Percentiles rank a stretch among this genome's conserved stretches.
Conservation (phyloP, 2,113 vertebrate genomes). For the Zosterops hypoxanthus region DNA sequence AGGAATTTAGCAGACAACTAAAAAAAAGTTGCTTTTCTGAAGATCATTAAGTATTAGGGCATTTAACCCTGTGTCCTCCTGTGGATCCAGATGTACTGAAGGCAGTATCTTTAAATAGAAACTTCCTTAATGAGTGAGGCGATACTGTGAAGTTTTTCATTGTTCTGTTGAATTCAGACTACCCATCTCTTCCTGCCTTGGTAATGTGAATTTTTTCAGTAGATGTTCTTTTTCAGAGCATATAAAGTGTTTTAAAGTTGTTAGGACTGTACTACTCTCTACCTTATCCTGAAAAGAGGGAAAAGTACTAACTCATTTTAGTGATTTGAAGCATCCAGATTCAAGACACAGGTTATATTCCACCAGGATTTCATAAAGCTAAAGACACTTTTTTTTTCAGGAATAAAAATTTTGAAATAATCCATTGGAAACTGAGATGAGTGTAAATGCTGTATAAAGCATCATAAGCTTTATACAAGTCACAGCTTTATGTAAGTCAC, state of each 20-base stretch:
- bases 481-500: neutral
- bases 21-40: neutral
- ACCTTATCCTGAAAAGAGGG: neutral
- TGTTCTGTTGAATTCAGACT: neutral
- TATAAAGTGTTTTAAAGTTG: neutral
- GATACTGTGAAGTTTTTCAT: neutral
- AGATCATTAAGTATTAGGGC: neutral
- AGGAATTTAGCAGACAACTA: neutral
- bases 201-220: neutral
- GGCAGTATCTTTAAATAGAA: neutral
- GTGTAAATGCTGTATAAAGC: neutral
- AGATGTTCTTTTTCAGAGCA: neutral
- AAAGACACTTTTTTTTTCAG: neutral
- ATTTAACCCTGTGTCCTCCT: neutral
- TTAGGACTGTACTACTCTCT: neutral
- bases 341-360: neutral
- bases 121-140: neutral
- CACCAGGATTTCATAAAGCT: neutral
- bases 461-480: too few relatives aligned
- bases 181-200: neutral
- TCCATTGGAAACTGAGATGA: neutral
- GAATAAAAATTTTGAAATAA: neutral
- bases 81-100: neutral
- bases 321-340: neutral
- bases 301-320: neutral